Conservation (phyloP, 2,888 invertebrate species). For the Lypha dubia region DNA sequence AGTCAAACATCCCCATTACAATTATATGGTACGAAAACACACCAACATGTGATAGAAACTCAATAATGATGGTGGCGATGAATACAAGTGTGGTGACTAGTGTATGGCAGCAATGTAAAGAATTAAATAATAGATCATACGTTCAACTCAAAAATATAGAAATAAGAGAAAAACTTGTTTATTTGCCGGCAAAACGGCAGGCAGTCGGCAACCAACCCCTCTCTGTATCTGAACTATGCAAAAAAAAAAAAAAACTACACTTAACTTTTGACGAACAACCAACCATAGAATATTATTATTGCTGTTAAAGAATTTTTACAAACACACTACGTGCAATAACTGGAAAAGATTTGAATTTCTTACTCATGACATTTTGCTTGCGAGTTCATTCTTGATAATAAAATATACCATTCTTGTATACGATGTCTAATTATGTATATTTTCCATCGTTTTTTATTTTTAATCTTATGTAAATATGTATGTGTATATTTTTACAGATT, state of each 20-base stretch:
- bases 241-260: not conserved
- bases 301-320: not conserved
- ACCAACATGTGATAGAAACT: conserved; percentile 46
- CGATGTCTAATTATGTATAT: not conserved
- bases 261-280: not conserved
- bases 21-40: conserved; percentile 7
- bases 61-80: conserved; percentile 51
- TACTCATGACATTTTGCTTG: not conserved
- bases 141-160: conserved; percentile 10
- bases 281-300: not conserved
- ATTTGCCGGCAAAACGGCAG: conserved; percentile 58
- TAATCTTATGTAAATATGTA: not conserved
- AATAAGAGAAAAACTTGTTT: conserved; percentile 57
- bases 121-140: conserved; percentile 52
- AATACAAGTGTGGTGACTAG: conserved; percentile 44
- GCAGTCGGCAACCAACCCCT: conserved; percentile 7
- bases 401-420: not conserved
- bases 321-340: not conserved
- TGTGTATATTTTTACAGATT: not conserved
- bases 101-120: conserved; percentile 26
- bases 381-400: not conserved
- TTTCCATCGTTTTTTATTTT: not conserved
- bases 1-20: conserved; percentile 59
- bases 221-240: not conserved
- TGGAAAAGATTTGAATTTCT: not conserved